Base-by-base conservation (phyloP, 2,113 vertebrate species). In the Podarcis muralis region DNA sequence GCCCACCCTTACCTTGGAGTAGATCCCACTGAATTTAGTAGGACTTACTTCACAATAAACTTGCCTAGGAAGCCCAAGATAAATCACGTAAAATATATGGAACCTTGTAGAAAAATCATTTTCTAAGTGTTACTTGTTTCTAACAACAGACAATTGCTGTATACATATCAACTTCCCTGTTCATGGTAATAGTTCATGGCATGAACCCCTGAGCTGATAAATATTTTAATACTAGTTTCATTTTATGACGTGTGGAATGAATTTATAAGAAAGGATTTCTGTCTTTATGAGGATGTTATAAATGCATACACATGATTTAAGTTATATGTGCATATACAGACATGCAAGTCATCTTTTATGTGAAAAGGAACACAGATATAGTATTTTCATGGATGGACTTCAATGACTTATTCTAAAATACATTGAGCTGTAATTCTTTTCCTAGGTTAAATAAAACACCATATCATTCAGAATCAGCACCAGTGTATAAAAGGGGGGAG, bases 211-310 rank as follows among this genome's bases (percentile, higher is more conserved):
- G 75, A 93, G n/a, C 53, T 62, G 40, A 95, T 90, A 32, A 81
- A 89, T 25, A 0, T 88, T 94, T 92, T 91, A 92, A 87, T 59
- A 68, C 27, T 86, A 89, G 90, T 30, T 57, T 85, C 81, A 89
- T 93, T 89, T 87, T 68, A 90, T 92, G 68, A 76, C 90, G 71
- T 87, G 6, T 84, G 53, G n/a, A 90, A 93, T 89, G n/a, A 90
- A 93, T 89, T 75, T 7, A 65, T 23, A 81, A 80, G 5, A 48
- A 85, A 81, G 43, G 76, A 53, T 92, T 88, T 84, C 7, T 82
- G 83, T 77, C 69, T 85, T 89, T 89, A 71, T 86, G 62, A 81
- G 18, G 13, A 83, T 76, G 85, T 4, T 92, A 93, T 92, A 93
- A 84, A 83, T 18, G 20, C 4, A 43, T 77, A 43, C 71, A 81